These are phyloP conservation scores for Myiagra hebetior DNA, from an alignment of 2,113 vertebrate species.

Conservation along the genomic window DNA sequence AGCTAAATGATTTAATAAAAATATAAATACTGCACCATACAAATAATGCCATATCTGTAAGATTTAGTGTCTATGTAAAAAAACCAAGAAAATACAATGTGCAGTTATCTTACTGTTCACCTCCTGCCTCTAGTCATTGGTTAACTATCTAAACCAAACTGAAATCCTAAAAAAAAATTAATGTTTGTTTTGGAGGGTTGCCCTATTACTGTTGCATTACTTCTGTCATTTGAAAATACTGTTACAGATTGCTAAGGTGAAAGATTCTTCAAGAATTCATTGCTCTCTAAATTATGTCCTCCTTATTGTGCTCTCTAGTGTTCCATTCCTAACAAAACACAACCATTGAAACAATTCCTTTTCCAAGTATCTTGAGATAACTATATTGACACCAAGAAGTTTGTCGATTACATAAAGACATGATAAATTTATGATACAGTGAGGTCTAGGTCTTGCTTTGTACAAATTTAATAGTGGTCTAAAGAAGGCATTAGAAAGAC, in stretches of 20 bases:
- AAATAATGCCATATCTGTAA: not conserved
- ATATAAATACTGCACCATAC: not conserved
- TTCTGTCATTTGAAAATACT: not conserved
- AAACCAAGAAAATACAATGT: not conserved
- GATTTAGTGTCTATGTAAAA: not conserved
- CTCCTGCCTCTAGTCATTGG: not conserved
- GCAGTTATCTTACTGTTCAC: not conserved
- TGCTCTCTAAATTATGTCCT: not conserved
- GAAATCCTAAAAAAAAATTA: not conserved
- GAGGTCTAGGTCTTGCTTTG: not conserved
- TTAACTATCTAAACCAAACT: not conserved
- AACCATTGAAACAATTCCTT: not conserved
- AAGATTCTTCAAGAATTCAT: not conserved
- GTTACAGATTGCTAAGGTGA: not conserved
- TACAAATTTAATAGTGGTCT: not conserved
- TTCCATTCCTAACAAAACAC: not conserved
- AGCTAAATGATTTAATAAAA: not conserved
- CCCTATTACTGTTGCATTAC: not conserved
- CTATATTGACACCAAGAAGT: not conserved
- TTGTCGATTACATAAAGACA: fast-evolving
- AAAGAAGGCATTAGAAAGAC: not conserved
- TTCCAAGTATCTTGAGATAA: not conserved
- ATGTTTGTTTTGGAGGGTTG: not conserved
- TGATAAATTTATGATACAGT: not conserved
- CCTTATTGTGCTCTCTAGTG: not conserved